Base-by-base conservation (phyloP, 1,140 invertebrate genomes). In the Platyura marginata region DNA sequence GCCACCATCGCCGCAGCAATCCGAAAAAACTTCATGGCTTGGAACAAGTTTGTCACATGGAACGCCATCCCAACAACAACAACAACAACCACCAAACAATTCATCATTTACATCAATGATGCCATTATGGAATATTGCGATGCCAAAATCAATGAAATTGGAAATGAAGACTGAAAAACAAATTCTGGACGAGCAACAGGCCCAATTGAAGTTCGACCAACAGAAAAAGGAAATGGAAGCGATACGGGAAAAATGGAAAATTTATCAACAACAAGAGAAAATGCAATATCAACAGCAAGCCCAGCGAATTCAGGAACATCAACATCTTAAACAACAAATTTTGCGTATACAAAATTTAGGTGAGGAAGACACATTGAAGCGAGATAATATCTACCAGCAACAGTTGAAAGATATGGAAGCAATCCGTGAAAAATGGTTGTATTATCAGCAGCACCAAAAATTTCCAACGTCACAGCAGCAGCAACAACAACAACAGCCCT, bases 101-200 rank as follows among this genome's bases (percentile, higher is more conserved):
- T n/a, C n/a, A n/a, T n/a, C n/a, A n/a, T n/a, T n/a, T n/a, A n/a
- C n/a, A n/a, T n/a, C n/a, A n/a, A n/a, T n/a, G n/a, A 29, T 29
- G 25, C 25, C 25, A 6, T 6, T 13, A 29, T 8, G 13, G 6
- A 13, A 6, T 29, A 36, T 36, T 36, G 15, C 6, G 18, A 10
- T 38, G 20, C 36, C 36, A 38, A 38, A 10, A 18, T 20, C 25
- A 32, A 33, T n/a, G n/a, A 23, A 41, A 32, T 22, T n/a, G 45
- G 63, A 64, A 46, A 67, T 69, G 49, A 69, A 69, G 56, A 68
- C 66, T 47, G 68, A 70, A 47, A 62, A 68, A 43, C 65, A 70
- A 51, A 65, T 68, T 51, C 46, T 67, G 51, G 64, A 64, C 2
- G 35, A 38, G 10, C 34, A 51, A 32, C 47, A 53, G 43, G 48